Evolutionary conservation across 2,888 invertebrate genomes (phyloP).

Genomic region (Cataglyphis albicans): DNA sequence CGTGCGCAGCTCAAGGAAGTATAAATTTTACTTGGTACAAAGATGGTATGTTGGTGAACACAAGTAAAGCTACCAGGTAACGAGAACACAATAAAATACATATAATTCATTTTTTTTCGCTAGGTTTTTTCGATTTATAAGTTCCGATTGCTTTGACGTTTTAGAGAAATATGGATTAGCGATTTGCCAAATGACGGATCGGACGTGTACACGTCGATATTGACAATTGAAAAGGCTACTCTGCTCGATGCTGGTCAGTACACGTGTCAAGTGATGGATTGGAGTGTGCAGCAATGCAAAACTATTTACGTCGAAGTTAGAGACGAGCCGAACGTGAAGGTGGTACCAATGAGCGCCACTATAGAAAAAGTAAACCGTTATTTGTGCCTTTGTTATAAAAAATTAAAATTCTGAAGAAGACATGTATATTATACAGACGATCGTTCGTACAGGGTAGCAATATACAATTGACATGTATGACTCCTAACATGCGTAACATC

Average conservation of each 20-base stretch:
- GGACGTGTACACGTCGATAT: slow-evolving; percentile 89
- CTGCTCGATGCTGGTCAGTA: slow-evolving; percentile 92
- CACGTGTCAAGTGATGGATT: slow-evolving; percentile 92
- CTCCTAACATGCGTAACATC: slow-evolving; percentile 87
- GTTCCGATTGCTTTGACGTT: neutral
- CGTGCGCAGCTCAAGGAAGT: slow-evolving; percentile 92
- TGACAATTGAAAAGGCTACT: slow-evolving; percentile 91
- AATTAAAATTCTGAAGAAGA: neutral
- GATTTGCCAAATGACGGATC: slow-evolving; percentile 86
- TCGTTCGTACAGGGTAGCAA: slow-evolving; percentile 88
- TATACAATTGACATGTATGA: slow-evolving; percentile 90
- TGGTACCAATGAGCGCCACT: slow-evolving; percentile 91
- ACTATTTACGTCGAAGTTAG: slow-evolving; percentile 88
- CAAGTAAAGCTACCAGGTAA: slow-evolving; percentile 91
- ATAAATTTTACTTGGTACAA: slow-evolving; percentile 94
- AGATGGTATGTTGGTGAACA: slow-evolving; percentile 92
- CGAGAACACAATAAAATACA: neutral
- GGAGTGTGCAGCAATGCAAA: slow-evolving; percentile 90
- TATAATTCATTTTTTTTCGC: neutral
- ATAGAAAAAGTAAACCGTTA: slow-evolving; percentile 88
- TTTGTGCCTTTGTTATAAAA: neutral
- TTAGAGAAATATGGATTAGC: slow-evolving; percentile 85
- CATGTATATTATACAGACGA: neutral
- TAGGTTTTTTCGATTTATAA: neutral
- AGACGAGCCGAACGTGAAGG: slow-evolving; percentile 89